Percentiles rank a stretch among this genome's conserved stretches.
Evolutionary conservation across 2,797 vertebrate species (phyloP).

Genomic region (Sternarchorhynchus goeldii): DNA sequence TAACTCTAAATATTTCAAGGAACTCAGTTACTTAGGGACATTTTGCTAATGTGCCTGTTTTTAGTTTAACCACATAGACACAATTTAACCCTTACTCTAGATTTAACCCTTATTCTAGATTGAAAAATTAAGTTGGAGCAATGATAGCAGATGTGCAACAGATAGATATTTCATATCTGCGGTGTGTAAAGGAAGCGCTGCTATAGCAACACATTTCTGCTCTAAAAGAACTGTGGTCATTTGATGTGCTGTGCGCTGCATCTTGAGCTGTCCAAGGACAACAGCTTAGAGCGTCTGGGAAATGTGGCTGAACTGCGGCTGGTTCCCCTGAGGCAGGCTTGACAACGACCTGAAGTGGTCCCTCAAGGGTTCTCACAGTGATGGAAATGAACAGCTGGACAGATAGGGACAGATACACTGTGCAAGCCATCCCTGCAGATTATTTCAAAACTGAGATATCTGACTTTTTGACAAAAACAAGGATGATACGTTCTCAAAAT

Average conservation of each 20-base stretch:
- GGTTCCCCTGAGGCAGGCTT: conserved; percentile 69
- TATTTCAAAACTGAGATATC: conserved; percentile 69
- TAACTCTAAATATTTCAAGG: background rate
- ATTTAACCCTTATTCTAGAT: no score
- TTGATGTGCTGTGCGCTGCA: background rate
- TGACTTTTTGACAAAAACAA: conserved; percentile 72
- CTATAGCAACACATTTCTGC: background rate
- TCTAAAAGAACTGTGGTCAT: background rate
- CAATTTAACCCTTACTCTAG: no score
- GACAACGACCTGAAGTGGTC: conserved; percentile 76
- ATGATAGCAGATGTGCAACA: no score
- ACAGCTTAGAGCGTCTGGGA: conserved; percentile 72
- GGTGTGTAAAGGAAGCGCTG: background rate
- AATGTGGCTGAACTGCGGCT: conserved; percentile 72
- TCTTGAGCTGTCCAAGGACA: conserved; percentile 62
- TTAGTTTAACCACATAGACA: no score
- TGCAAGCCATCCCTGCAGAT: conserved; percentile 58
- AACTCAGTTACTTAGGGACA: background rate
- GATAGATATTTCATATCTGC: background rate
- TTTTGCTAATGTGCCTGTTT: no score
- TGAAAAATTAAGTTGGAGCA: no score
- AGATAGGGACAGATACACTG: conserved; percentile 34
- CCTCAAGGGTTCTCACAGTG: conserved; percentile 77
- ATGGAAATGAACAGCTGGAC: conserved; percentile 73
- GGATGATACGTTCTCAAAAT: conserved; percentile 64